Conservation (phyloP, 1,140 invertebrate genomes). For the Lysiphlebus fabarum region DNA sequence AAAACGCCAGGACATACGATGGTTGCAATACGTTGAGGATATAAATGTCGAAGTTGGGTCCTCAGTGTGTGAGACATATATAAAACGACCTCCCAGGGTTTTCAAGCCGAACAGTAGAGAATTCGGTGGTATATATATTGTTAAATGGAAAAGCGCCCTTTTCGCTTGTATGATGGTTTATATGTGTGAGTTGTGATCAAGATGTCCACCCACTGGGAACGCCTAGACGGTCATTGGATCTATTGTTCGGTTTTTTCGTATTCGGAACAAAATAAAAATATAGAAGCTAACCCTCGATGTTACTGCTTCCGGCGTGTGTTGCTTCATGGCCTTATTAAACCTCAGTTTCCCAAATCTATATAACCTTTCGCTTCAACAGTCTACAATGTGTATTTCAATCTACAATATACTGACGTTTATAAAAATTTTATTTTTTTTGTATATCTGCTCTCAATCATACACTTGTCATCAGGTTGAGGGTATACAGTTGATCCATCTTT, state of each 20-base stretch:
- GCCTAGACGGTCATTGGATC: slow-evolving; percentile 28
- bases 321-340: slow-evolving; percentile 23
- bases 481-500: too few species aligned
- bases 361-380: too few species aligned
- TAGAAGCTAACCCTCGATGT: slow-evolving; percentile 21
- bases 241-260: slow-evolving; percentile 16
- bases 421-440: too few species aligned
- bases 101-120: background rate
- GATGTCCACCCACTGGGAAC: slow-evolving; percentile 39
- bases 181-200: slow-evolving; percentile 28
- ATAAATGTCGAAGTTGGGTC: slow-evolving; percentile 32
- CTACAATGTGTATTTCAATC: too few species aligned
- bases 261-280: background rate
- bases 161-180: background rate
- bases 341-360: background rate
- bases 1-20: too few species aligned
- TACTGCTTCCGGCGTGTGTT: slow-evolving; percentile 12
- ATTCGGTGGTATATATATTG: too few species aligned
- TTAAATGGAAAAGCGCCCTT: background rate
- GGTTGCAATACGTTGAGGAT: slow-evolving; percentile 14
- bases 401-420: too few species aligned
- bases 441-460: too few species aligned
- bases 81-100: slow-evolving; percentile 39
- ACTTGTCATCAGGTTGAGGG: too few species aligned
- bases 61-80: background rate